A percentile compares a stretch with the other conserved stretches of the same genome.
phyloP scores from a whole-genome alignment of 2,797 vertebrate genomes.

The Poecilia velifera region DNA sequence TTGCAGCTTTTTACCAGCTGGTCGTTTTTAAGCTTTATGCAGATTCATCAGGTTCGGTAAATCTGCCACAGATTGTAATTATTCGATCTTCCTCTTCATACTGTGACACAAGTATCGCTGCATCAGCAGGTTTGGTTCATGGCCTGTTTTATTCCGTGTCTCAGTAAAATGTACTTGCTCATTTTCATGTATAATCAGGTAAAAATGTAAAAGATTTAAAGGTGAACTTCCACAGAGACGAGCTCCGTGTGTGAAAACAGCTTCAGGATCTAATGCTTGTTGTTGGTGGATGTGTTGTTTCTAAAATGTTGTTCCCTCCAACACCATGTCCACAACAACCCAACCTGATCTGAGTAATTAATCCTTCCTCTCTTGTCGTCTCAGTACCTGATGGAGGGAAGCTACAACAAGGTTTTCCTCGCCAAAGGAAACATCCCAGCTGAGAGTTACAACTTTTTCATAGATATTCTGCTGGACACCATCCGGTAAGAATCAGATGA shows the following conservation, averaged over 20 bases:
- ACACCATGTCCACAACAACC: neutral
- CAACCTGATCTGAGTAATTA: neutral
- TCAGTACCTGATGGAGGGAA: slow-evolving; percentile 97
- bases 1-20: neutral
- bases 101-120: neutral
- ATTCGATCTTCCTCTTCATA: neutral
- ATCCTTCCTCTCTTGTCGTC: slow-evolving; percentile 21
- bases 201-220: neutral
- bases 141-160: neutral
- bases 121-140: neutral
- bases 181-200: neutral
- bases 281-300: neutral
- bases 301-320: neutral
- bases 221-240: neutral
- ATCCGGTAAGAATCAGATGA: slow-evolving; percentile 83
- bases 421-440: slow-evolving; percentile 97
- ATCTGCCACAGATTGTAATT: neutral
- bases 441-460: slow-evolving; percentile 96
- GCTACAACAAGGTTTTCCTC: slow-evolving; percentile 98
- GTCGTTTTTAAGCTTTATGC: neutral
- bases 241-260: neutral
- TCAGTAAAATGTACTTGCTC: neutral
- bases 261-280: neutral
- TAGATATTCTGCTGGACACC: slow-evolving; percentile 95
- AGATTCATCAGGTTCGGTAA: neutral